phyloP scores from a whole-genome alignment of 2,888 invertebrate genomes.

The Drosophila falleni region DNA sequence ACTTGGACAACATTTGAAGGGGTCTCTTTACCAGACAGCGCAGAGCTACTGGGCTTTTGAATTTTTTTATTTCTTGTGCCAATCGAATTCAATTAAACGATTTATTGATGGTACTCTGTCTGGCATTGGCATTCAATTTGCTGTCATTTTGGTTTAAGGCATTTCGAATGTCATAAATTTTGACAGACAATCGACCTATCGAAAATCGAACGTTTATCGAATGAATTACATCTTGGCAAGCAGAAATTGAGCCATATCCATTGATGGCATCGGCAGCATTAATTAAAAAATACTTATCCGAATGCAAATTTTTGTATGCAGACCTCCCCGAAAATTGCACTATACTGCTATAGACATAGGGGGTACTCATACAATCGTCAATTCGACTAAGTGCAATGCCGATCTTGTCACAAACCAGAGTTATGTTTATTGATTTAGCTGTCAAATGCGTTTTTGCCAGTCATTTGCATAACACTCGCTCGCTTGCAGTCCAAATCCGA shows the following conservation, averaged over 20 bases:
- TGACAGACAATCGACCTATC: slow-evolving; percentile 31
- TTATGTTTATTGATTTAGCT: slow-evolving; percentile 79
- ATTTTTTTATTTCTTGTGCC: slow-evolving; percentile 18
- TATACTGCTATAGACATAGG: slow-evolving; percentile 11
- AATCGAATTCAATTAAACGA: slow-evolving; percentile 67
- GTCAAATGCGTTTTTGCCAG: slow-evolving; percentile 64
- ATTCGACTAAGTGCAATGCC: slow-evolving; percentile 57
- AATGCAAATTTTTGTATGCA: slow-evolving; percentile 45
- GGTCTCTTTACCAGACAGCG: slow-evolving; percentile 17
- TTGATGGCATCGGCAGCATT: slow-evolving; percentile 15
- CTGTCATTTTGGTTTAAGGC: slow-evolving; percentile 41
- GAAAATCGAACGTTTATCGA: slow-evolving; percentile 4
- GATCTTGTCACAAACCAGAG: slow-evolving; percentile 64
- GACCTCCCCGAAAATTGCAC: slow-evolving; percentile 39
- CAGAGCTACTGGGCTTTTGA: slow-evolving; percentile 68
- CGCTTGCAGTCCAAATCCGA: slow-evolving; percentile 7
- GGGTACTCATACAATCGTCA: slow-evolving; percentile 4
- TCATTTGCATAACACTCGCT: slow-evolving; percentile 58
- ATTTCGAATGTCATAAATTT: slow-evolving; percentile 52
- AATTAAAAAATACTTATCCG: slow-evolving; percentile 61
- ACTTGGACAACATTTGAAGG: slow-evolving; percentile 20
- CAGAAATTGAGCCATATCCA: slow-evolving; percentile 56
- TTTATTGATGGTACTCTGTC: slow-evolving; percentile 57
- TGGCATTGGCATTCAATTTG: slow-evolving; percentile 76
- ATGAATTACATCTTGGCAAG: not conserved